phyloP scores from a whole-genome alignment of 2,113 vertebrate genomes.

The Suricata suricatta region DNA sequence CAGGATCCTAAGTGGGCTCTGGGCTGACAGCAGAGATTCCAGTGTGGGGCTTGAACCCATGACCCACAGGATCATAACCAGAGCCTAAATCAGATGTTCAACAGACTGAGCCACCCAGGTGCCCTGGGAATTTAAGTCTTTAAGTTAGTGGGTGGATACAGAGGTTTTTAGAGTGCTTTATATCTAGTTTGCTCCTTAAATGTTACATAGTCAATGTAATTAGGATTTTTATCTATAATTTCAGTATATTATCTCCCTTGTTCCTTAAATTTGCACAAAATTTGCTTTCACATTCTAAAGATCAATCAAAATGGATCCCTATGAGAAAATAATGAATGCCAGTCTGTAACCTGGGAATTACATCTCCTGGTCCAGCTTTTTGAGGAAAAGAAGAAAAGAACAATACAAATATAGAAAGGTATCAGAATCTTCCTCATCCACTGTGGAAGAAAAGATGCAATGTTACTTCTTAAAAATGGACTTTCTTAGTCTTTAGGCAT shows the following conservation, averaged over 20 bases:
- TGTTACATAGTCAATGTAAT: neutral
- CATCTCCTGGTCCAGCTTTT: neutral
- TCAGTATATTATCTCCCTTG: neutral
- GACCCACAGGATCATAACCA: no score
- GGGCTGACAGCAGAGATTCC: no score
- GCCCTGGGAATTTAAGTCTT: neutral
- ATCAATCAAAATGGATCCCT: neutral
- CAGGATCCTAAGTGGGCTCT: no score
- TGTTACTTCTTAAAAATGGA: neutral
- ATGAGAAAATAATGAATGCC: neutral
- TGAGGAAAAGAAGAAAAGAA: neutral
- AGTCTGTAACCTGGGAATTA: neutral
- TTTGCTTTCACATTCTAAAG: slow-evolving; percentile 8
- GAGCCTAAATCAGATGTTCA: no score
- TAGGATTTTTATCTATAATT: neutral
- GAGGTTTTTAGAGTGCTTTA: neutral
- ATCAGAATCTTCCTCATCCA: neutral
- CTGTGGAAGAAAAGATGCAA: neutral
- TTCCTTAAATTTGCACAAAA: neutral
- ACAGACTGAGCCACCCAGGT: no score
- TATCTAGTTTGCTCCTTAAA: neutral
- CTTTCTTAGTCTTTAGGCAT: neutral
- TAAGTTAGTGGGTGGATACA: neutral
- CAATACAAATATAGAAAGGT: neutral
- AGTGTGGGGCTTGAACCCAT: no score